Conservation (phyloP, 2,888 invertebrate species). For the Temnothorax rugatulus region DNA sequence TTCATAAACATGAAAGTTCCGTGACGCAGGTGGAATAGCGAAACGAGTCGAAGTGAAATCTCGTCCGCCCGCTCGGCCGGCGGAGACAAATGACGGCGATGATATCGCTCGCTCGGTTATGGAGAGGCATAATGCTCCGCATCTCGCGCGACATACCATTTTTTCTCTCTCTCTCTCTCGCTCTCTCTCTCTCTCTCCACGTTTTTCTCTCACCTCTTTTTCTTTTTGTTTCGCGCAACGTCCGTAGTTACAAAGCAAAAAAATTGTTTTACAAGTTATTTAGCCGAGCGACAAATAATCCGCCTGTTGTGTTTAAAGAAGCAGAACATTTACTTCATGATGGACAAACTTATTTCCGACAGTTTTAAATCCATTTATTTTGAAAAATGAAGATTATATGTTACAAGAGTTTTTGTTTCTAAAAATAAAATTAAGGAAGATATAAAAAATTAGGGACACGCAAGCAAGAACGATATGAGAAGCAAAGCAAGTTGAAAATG, state of each 20-base stretch:
- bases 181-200: too few relatives aligned
- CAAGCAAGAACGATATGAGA: background rate
- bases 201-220: background rate
- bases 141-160: constrained; percentile 31
- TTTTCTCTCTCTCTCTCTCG: background rate
- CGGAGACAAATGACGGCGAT: constrained; percentile 71
- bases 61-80: constrained; percentile 55
- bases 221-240: background rate
- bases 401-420: background rate
- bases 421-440: background rate
- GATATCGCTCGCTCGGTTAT: constrained; percentile 63
- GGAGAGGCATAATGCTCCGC: constrained; percentile 53
- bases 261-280: constrained; percentile 1
- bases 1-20: constrained; percentile 79
- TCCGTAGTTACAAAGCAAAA: background rate
- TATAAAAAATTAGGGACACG: background rate
- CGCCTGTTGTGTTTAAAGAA: background rate
- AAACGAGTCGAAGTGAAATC: constrained; percentile 74
- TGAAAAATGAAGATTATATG: background rate
- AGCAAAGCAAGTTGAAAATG: background rate
- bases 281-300: background rate
- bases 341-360: background rate
- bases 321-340: background rate
- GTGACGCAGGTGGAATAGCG: constrained; percentile 76
- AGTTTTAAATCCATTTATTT: background rate